Conservation (phyloP, 2,888 invertebrate genomes). For the Polymixis lichenea region DNA sequence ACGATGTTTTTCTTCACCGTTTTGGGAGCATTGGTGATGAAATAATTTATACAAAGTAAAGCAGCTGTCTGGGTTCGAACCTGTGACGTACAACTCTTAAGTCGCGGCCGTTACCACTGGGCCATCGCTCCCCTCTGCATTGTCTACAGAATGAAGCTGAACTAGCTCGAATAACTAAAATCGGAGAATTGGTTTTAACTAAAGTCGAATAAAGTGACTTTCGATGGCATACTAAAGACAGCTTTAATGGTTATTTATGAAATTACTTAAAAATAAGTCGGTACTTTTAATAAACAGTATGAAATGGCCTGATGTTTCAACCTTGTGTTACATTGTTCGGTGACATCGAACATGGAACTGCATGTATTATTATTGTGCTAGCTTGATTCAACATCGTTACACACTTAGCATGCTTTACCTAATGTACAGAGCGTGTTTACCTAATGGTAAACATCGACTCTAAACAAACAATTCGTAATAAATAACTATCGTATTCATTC, state of each 20-base stretch:
- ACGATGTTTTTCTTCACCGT: no score
- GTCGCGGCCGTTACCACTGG: no score
- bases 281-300: slow-evolving; percentile 17
- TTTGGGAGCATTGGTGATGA: no score
- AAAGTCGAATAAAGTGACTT: slow-evolving; percentile 1
- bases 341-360: slow-evolving; percentile 44
- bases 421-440: not conserved
- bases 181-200: not conserved
- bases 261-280: not conserved
- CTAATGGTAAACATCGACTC: not conserved
- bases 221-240: not conserved
- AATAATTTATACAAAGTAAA: no score
- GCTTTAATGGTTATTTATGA: not conserved
- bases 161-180: not conserved
- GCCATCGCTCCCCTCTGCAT: no score
- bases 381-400: slow-evolving; percentile 44
- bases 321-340: slow-evolving; percentile 45
- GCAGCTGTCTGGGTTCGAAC: no score
- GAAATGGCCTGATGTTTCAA: slow-evolving; percentile 46
- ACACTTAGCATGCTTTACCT: slow-evolving; percentile 37
- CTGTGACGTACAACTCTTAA: no score
- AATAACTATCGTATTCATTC: slow-evolving; percentile 12
- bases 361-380: slow-evolving; percentile 34
- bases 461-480: slow-evolving; percentile 11
- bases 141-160: not conserved